phyloP scores from a whole-genome alignment of 2,113 vertebrate species.

The Macquaria ambigua region DNA sequence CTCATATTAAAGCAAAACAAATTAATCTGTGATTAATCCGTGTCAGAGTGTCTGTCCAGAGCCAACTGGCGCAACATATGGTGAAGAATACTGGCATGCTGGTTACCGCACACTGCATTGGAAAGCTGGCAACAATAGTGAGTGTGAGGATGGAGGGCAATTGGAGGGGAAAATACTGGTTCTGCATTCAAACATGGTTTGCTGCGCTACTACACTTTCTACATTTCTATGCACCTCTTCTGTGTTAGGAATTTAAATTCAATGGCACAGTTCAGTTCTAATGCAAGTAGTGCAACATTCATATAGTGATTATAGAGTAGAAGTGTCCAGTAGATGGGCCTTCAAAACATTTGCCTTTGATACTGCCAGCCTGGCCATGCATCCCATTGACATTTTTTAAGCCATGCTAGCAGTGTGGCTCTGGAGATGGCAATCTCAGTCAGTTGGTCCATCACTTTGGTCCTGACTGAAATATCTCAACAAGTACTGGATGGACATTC shows the following conservation, averaged over 20 bases:
- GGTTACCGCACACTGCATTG: slow-evolving; percentile 2
- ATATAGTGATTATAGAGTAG: not conserved
- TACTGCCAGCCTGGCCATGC: not conserved
- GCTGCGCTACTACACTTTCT: not conserved
- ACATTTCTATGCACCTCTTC: not conserved
- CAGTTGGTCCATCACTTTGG: not conserved
- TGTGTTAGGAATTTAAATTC: not conserved
- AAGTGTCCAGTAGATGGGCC: not conserved
- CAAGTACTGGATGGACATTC: not conserved
- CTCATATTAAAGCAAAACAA: slow-evolving; percentile 13
- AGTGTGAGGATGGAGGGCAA: not conserved
- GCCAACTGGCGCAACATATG: not conserved
- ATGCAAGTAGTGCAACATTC: not conserved
- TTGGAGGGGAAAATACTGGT: not conserved
- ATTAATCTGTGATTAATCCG: not conserved
- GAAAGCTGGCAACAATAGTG: slow-evolving; percentile 3
- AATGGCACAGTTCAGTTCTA: not conserved
- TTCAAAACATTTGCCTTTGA: not conserved
- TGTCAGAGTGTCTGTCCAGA: not conserved
- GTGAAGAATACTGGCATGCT: slow-evolving; percentile 27
- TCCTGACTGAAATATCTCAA: not conserved
- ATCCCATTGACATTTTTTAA: too few species aligned
- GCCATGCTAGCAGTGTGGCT: not conserved
- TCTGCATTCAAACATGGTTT: not conserved
- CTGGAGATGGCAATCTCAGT: not conserved